Base-by-base conservation (phyloP, 2,113 vertebrate species). In the Vulpes lagopus region DNA sequence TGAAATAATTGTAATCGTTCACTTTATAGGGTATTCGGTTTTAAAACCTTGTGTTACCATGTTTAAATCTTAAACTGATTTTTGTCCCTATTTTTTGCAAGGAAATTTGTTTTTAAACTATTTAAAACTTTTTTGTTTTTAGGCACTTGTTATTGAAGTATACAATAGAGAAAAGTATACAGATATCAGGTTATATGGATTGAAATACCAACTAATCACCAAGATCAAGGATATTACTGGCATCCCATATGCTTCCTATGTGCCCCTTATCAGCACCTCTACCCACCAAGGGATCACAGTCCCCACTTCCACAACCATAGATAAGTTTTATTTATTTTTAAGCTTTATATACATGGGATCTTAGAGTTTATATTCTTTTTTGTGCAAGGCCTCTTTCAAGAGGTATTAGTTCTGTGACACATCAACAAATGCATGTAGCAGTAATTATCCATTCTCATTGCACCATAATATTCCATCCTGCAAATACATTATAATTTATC, bases 21-120 rank as follows among this genome's bases (percentile, higher is more conserved):
- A 55, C 27, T 64, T 64, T 87, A 49, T 53, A 16, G 71, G 49
- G 10, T 17, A 67, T 93, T 95, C 64, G 55, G 20, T 90, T 83
- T 86, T 90, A 73, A 91, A 79, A 67, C 55, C 71, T 79, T 57
- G 15, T 74, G 90, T 97, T 91, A 62, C 78, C 59, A 25, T 90
- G 38, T 11, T 71, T 91, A 76, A 71, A 25, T 16, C 65, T 89
- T 89, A 95, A 85, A 93, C 74, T 4, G 80, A 57, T 90, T 94
- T 95, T 96, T 35, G 30, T 93, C 20, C n/a, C 80, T 49, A 11
- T 20, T 94, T 90, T 51, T 96, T 94, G 57, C 62, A 96, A 96
- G 89, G 43, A 80, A 69, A 30, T 94, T 96, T 8, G 51, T 38
- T 96, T 92, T 59, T 93, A 62, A 62, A 62, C 1, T 87, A 55